phyloP scores from a whole-genome alignment of 23 tunicate genomes.

The Phallusia fumigata region DNA sequence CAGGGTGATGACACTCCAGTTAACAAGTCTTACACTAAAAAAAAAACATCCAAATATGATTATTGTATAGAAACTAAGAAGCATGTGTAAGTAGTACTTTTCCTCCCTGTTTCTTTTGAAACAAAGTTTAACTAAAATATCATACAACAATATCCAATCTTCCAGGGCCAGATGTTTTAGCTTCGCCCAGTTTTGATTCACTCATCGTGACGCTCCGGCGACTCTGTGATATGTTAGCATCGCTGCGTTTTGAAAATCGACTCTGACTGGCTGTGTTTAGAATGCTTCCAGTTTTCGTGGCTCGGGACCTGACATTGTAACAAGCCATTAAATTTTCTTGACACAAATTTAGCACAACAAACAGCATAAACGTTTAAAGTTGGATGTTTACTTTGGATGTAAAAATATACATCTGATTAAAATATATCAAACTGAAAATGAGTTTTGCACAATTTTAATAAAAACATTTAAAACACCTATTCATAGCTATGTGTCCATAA shows the following conservation, averaged over 20 bases:
- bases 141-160: constrained; percentile 19
- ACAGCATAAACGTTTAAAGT: too few species aligned
- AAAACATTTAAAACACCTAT: not conserved
- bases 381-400: not conserved
- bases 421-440: not conserved
- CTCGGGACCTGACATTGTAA: constrained; percentile 16
- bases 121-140: too few species aligned
- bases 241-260: constrained; percentile 65
- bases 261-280: constrained; percentile 69
- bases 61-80: not conserved
- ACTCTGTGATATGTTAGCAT: constrained; percentile 55
- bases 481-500: too few species aligned
- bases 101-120: too few species aligned
- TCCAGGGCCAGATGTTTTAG: constrained; percentile 27
- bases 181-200: constrained; percentile 65
- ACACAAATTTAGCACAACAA: too few species aligned
- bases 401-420: not conserved
- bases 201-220: constrained; percentile 74
- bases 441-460: not conserved
- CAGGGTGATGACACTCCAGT: not conserved
- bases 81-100: not conserved
- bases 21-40: not conserved
- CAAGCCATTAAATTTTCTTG: too few species aligned
- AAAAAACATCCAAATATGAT: not conserved
- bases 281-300: constrained; percentile 43